These are phyloP conservation scores for Urocyon cinereoargenteus DNA, from an alignment of 2,797 vertebrate genomes.

Conservation along the genomic window DNA sequence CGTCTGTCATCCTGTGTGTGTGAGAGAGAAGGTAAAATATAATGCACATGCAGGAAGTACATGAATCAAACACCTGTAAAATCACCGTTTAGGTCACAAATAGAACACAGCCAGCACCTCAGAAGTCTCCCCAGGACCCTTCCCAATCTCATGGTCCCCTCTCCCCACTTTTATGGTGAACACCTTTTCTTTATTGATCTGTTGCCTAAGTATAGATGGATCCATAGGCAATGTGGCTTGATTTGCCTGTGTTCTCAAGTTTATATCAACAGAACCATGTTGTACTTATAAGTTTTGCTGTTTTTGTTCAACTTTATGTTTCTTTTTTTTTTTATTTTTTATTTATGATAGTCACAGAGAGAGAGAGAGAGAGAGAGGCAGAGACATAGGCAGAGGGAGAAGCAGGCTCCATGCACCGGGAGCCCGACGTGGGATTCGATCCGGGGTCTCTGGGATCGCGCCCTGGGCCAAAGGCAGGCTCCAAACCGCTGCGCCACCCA, in stretches of 20 bases:
- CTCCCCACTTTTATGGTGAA: background rate
- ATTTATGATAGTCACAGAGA: no score
- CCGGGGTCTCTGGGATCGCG: no score
- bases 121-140: background rate
- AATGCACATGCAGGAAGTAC: background rate
- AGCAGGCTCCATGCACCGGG: no score
- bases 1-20: background rate
- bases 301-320: constrained; percentile 30
- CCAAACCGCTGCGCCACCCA: no score
- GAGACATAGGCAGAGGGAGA: no score
- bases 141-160: background rate
- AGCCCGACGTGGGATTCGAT: no score
- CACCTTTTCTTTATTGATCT: background rate
- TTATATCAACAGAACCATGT: background rate
- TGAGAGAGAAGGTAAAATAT: background rate
- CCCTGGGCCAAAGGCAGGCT: no score
- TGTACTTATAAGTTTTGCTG: background rate
- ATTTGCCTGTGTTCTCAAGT: background rate
- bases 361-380: no score
- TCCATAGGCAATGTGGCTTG: background rate
- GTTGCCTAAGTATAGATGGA: background rate
- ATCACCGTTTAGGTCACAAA: background rate
- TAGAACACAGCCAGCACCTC: background rate
- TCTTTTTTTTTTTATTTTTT: no score
- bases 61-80: background rate